phyloP scores from a whole-genome alignment of 2,888 invertebrate species.

The Parnassius apollo region DNA sequence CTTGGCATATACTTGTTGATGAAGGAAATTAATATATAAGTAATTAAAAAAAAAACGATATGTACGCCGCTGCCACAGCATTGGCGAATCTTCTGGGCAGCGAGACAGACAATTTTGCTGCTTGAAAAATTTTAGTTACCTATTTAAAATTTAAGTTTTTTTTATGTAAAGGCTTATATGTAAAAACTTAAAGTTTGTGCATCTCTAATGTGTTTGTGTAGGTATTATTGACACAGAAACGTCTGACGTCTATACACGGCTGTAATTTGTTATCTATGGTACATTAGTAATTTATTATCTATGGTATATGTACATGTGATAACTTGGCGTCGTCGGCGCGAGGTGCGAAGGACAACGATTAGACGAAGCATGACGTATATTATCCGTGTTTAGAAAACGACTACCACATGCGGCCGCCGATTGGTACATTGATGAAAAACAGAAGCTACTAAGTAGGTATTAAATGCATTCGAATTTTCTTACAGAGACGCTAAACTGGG shows the following conservation, averaged over 20 bases:
- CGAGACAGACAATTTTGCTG: too few relatives aligned
- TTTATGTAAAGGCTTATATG: too few relatives aligned
- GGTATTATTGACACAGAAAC: neutral
- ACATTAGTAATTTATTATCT: conserved; percentile 23
- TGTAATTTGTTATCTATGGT: conserved; percentile 17
- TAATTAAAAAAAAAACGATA: too few relatives aligned
- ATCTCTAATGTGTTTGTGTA: neutral
- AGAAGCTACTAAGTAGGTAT: neutral
- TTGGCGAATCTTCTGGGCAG: too few relatives aligned
- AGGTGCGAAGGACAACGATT: conserved; percentile 36
- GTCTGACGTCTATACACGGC: neutral
- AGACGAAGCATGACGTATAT: conserved; percentile 22
- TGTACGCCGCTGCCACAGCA: too few relatives aligned
- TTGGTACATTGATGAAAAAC: neutral
- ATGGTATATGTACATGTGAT: conserved; percentile 2
- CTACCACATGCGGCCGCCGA: conserved; percentile 1
- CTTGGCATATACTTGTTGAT: too few relatives aligned
- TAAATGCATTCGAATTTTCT: too few relatives aligned
- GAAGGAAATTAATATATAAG: too few relatives aligned
- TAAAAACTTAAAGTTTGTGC: too few relatives aligned
- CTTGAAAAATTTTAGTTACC: too few relatives aligned
- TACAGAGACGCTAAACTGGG: too few relatives aligned
- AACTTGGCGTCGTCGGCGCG: conserved; percentile 15
- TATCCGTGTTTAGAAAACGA: conserved; percentile 17
- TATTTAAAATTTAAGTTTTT: too few relatives aligned